Evolutionary conservation across 2,888 invertebrate species (phyloP).

Genomic region (Patella depressa): DNA sequence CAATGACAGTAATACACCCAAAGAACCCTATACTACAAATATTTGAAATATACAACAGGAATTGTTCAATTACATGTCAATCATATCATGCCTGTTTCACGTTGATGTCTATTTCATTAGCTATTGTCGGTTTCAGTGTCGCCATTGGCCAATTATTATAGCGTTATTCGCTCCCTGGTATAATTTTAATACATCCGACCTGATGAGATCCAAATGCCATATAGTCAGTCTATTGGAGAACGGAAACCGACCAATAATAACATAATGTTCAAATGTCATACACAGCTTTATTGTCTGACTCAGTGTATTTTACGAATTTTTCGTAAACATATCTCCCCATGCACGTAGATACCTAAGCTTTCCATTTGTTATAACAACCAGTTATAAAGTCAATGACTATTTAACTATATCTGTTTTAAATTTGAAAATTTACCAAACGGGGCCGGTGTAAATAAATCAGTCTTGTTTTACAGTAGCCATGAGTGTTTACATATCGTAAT

Average conservation of each 20-base stretch:
- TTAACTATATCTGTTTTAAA: no score
- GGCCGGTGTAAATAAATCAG: no score
- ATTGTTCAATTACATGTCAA: conserved; percentile 9
- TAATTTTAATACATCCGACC: conserved; percentile 12
- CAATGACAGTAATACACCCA: conserved; percentile 9
- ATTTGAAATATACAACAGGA: conserved; percentile 9
- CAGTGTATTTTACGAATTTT: no score
- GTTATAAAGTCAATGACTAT: no score
- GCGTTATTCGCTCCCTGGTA: background rate
- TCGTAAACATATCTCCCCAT: no score
- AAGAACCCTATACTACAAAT: conserved; percentile 10
- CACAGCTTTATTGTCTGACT: no score
- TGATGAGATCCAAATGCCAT: conserved; percentile 10
- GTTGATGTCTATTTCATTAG: conserved; percentile 10
- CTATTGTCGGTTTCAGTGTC: conserved; percentile 10
- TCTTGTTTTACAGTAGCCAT: no score
- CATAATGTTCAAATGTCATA: conserved; percentile 4
- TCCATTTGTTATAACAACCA: no score
- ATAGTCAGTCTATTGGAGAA: conserved; percentile 5
- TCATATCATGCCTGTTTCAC: background rate
- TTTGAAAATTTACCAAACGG: no score
- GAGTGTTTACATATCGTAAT: no score
- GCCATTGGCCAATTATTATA: conserved; percentile 9
- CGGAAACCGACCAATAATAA: conserved; percentile 2
- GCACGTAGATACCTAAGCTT: no score